These are phyloP conservation scores for Lamellibrachia columna DNA, from an alignment of 2,888 invertebrate species.

Conservation along the genomic window DNA sequence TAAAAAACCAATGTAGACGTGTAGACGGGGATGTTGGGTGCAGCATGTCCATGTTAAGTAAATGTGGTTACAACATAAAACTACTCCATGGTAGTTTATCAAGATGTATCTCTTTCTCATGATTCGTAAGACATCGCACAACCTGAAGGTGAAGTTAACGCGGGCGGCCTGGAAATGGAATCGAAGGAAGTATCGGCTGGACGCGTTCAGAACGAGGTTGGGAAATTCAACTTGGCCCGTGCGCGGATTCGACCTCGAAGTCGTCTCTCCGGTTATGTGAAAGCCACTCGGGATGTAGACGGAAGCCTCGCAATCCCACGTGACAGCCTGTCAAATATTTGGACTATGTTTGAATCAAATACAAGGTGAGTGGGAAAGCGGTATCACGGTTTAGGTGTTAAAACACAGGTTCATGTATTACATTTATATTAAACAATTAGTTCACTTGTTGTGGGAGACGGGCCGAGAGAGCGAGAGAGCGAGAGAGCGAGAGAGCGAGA, in stretches of 20 bases:
- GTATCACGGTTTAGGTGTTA: too few species aligned
- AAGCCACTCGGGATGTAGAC: background rate
- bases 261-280: constrained; percentile 10
- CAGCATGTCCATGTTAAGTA: background rate
- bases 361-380: too few species aligned
- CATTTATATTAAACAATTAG: too few species aligned
- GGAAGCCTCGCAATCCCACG: constrained; percentile 3
- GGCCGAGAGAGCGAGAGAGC: too few species aligned
- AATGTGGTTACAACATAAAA: background rate
- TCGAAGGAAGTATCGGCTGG: constrained; percentile 14
- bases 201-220: constrained; percentile 1
- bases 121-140: background rate
- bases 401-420: too few species aligned
- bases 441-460: too few species aligned
- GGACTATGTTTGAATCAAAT: background rate
- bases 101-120: background rate
- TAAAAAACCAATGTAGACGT: background rate
- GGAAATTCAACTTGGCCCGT: background rate
- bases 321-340: background rate
- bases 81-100: background rate
- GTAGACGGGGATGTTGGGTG: background rate
- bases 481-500: too few species aligned
- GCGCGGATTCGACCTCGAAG: background rate
- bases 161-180: constrained; percentile 8
- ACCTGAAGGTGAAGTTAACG: background rate